Evolutionary conservation across 92 coral and sea anemone species (phyloP).

Genomic region (Epizoanthus ramosus): DNA sequence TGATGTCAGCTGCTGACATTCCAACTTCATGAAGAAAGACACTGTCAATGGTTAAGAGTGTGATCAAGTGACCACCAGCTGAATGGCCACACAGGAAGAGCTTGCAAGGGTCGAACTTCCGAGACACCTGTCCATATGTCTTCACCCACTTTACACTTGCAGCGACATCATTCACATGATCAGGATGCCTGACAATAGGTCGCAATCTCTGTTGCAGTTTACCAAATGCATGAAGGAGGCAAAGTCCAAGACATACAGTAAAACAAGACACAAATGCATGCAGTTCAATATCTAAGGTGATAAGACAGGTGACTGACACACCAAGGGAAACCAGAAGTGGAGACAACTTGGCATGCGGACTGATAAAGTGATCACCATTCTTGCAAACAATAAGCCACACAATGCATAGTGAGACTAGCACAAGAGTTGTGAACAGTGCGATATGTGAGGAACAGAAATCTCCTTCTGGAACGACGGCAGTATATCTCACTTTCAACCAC

Average conservation of each 20-base stretch:
- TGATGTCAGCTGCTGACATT: slow-evolving; percentile 46
- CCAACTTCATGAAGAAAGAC: slow-evolving; percentile 47
- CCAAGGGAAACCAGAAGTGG: slow-evolving; percentile 43
- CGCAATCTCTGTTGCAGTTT: slow-evolving; percentile 47
- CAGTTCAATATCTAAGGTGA: slow-evolving; percentile 22
- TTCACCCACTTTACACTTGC: slow-evolving; percentile 53
- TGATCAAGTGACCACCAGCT: slow-evolving; percentile 69
- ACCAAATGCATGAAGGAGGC: slow-evolving; percentile 46
- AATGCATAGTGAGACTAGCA: slow-evolving; percentile 40
- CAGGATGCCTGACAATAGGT: slow-evolving; percentile 53
- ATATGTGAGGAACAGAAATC: background rate
- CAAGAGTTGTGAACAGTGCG: slow-evolving; percentile 3
- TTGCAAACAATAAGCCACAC: slow-evolving; percentile 56
- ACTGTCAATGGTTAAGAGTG: slow-evolving; percentile 53
- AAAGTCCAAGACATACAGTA: slow-evolving; percentile 46
- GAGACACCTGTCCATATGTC: slow-evolving; percentile 36
- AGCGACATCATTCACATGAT: slow-evolving; percentile 60
- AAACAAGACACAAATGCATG: slow-evolving; percentile 29
- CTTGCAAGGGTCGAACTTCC: slow-evolving; percentile 31
- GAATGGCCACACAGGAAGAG: slow-evolving; percentile 70
- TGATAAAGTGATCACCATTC: slow-evolving; percentile 38
- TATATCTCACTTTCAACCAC: background rate
- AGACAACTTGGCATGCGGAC: slow-evolving; percentile 23
- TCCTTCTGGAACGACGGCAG: too few species aligned
- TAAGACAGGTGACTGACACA: slow-evolving; percentile 29